phyloP scores from a whole-genome alignment of 2,888 invertebrate species.

The Aricia artaxerxes region DNA sequence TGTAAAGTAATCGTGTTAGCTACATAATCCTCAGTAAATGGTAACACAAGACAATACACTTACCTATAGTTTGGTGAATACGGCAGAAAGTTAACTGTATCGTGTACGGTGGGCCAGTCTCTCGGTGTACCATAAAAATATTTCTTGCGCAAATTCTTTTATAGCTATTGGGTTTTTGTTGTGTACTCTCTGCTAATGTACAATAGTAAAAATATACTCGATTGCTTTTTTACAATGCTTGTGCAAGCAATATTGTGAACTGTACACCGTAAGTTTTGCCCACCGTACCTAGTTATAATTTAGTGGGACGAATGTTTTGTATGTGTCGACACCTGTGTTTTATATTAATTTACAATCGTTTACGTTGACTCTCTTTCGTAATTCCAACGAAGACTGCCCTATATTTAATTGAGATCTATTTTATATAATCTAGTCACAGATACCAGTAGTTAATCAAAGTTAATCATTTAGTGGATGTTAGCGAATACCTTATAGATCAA shows the following conservation, averaged over 20 bases:
- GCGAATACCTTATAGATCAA: slow-evolving; percentile 44
- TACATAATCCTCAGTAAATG: slow-evolving; percentile 68
- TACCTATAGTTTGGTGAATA: slow-evolving; percentile 77
- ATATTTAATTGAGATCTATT: slow-evolving; percentile 79
- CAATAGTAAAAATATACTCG: background rate
- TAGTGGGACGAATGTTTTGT: slow-evolving; percentile 55
- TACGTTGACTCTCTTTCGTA: slow-evolving; percentile 72
- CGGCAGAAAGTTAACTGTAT: slow-evolving; percentile 73
- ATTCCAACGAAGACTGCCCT: slow-evolving; percentile 80
- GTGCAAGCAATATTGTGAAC: background rate
- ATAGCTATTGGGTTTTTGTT: background rate
- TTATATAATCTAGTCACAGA: slow-evolving; percentile 77
- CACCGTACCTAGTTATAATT: slow-evolving; percentile 45
- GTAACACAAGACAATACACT: slow-evolving; percentile 78
- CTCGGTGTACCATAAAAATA: background rate
- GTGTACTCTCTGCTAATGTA: background rate
- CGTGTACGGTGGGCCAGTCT: slow-evolving; percentile 49
- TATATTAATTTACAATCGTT: slow-evolving; percentile 68
- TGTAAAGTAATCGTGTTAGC: slow-evolving; percentile 51
- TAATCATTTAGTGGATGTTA: slow-evolving; percentile 60
- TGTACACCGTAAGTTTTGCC: background rate
- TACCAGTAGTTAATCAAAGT: slow-evolving; percentile 66
- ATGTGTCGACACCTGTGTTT: slow-evolving; percentile 58
- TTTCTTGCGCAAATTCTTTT: background rate
- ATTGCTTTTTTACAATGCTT: background rate